phyloP scores from a whole-genome alignment of 2,888 invertebrate genomes.

The Rhabditophanes sp. region DNA sequence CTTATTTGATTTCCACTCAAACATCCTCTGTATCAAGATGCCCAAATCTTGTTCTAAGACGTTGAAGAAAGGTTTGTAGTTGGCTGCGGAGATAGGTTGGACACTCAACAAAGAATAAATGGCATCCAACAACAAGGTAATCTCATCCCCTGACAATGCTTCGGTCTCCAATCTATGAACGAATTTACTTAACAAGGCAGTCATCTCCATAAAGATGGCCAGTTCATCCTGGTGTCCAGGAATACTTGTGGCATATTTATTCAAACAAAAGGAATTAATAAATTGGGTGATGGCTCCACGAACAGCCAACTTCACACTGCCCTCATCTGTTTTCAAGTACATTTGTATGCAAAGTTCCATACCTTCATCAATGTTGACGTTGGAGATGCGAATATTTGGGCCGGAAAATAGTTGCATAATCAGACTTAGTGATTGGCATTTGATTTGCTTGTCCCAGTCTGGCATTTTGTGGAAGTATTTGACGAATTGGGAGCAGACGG shows the following conservation, averaged over 20 bases:
- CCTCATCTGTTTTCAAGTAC: slow-evolving; percentile 16
- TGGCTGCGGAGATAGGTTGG: no score
- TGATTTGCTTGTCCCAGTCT: slow-evolving; percentile 25
- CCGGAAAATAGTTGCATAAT: no score
- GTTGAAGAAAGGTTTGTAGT: slow-evolving; percentile 31
- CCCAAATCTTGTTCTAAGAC: slow-evolving; percentile 18
- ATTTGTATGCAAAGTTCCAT: slow-evolving; percentile 9
- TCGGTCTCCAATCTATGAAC: no score
- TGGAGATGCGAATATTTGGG: slow-evolving; percentile 6
- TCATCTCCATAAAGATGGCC: slow-evolving; percentile 33
- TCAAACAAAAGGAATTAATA: slow-evolving; percentile 30
- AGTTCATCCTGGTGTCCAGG: slow-evolving; percentile 22
- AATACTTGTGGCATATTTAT: slow-evolving; percentile 19
- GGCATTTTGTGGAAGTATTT: slow-evolving; percentile 24
- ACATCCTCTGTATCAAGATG: no score
- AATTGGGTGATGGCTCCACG: slow-evolving; percentile 35
- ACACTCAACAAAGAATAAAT: slow-evolving; percentile 25
- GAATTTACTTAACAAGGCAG: slow-evolving; percentile 24
- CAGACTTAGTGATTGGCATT: slow-evolving; percentile 33
- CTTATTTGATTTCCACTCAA: background rate
- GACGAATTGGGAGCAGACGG: slow-evolving; percentile 62
- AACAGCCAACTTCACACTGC: slow-evolving; percentile 26
- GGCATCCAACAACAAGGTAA: slow-evolving; percentile 20
- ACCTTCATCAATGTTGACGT: slow-evolving; percentile 13
- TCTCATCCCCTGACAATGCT: no score